Base-by-base conservation (phyloP, 2,113 vertebrate genomes). In the Ceyx margarethae region DNA sequence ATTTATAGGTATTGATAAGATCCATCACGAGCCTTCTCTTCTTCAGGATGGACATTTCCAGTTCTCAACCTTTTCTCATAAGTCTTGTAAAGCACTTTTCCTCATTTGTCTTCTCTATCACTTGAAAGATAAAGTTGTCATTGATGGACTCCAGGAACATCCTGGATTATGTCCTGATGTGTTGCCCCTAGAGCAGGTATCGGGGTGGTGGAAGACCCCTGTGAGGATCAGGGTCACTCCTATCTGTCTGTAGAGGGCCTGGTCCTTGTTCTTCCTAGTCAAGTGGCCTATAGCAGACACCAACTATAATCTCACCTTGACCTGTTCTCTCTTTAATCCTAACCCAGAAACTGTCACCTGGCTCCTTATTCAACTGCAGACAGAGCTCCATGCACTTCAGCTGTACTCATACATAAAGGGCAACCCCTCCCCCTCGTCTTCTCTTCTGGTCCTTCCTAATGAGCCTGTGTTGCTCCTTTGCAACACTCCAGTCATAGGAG, bases 381-480 rank as follows among this genome's bases (percentile, higher is more conserved):
- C 22, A 28, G 42, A 56, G 48, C 12, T 68, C 21, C 29, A 13
- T 17, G 50, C 31, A 18, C 26, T 80, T 35, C 48, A 33, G 42
- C 26, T 75, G 22, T 15, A 62, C 9, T 60, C 5, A n/a, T 56
- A n/a, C 0, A 1, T 71, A 40, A 51, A 69, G 11, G 11, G 16
- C 35, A 58, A 18, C 10, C 56, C 26, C 33, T 29, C 8, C 7
- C 5, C n/a, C 6, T 69, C 0, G 0, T 67, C 20, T 81, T 51
- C 40, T 33, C 43, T 81, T 42, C 42, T 31, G 56, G 26, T 57
- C 12, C 54, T 74, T 67, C 17, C 46, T 80, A 43, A 35, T n/a
- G 18, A 57, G 10, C 25, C 18, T 33, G 42, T 50, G 43, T 35
- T 4, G 2, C 16, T 40, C 53, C 37, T 8, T 19, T 33, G 17